Evolutionary conservation across 2,113 vertebrate species (phyloP), one percentile per base, ranked within the genome.

Genomic region (Leptocoma aspasia): DNA sequence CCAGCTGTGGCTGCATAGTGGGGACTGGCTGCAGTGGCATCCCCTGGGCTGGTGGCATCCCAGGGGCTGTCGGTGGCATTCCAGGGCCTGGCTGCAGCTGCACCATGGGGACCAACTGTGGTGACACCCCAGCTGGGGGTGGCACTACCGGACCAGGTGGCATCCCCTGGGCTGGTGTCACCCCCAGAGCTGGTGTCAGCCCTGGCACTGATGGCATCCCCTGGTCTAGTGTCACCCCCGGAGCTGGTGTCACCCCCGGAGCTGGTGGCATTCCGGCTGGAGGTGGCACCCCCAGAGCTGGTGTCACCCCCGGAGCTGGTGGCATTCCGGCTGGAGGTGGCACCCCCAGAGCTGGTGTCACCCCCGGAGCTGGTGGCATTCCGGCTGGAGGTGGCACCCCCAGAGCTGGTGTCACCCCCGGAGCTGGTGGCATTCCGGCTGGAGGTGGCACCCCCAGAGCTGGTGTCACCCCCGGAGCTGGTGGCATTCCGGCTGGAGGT

Each of bases 281-380:
- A 39, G 49, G 15, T 70, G 68, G 0, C 47, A 50, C 8, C 11
- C 59, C 59, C 2, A 2, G 37, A 2, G 27, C 60, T 27, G 44
- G 33, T 69, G 65, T 0, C n/a, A 49, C 3, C 5, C 65, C 65
- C 0, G 1, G 13, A 3, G 7, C 47, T 21, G 26, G 14, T 69
- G 68, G 0, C 47, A 70, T 3, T 6, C 49, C 68, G 0, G 1
- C 56, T 24, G 35, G 0, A 9, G 12, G 39, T 39, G 39, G 9
- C 39, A 39, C 39, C 39, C 39, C 39, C n/a, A n/a, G n/a, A n/a
- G 11, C 19, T 14, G n/a, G 14, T 30, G 66, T 0, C 66, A 50
- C 19, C 10, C 35, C 47, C 3, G 0, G 23, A 1, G 31, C 16
- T 26, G 64, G 42, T n/a, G 30, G 4, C 57, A 60, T 3, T 3